Evolutionary conservation across 2,888 invertebrate species (phyloP).

Genomic region (Seira sanloemensis): DNA sequence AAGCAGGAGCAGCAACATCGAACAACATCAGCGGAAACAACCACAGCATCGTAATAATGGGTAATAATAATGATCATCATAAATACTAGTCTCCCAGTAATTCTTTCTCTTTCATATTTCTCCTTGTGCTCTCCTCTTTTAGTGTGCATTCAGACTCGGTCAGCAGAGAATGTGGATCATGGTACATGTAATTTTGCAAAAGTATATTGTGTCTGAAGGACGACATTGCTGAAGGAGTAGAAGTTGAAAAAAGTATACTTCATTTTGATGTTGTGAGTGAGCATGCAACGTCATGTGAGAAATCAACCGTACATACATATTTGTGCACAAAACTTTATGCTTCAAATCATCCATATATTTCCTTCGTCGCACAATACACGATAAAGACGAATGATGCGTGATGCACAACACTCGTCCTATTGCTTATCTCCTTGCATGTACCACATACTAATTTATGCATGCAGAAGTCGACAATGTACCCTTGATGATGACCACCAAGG

Average conservation of each 20-base stretch:
- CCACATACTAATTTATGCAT: not conserved
- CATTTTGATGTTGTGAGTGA: too few species aligned
- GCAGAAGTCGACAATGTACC: not conserved
- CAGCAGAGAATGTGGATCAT: constrained; percentile 56
- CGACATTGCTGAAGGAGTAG: constrained; percentile 48
- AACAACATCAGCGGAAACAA: not conserved
- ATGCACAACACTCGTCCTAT: not conserved
- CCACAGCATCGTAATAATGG: constrained; percentile 51
- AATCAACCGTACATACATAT: not conserved
- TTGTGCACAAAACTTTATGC: too few species aligned
- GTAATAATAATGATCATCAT: constrained; percentile 50
- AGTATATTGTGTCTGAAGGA: constrained; percentile 57
- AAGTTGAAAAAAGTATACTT: not conserved
- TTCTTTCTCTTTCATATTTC: not conserved
- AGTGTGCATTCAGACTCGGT: constrained; percentile 48
- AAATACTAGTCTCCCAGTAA: constrained; percentile 24
- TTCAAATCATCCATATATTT: not conserved
- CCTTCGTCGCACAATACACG: too few species aligned
- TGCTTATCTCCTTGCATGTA: not conserved
- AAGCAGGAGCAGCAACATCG: constrained; percentile 23
- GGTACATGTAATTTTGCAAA: constrained; percentile 57
- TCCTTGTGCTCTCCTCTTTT: constrained; percentile 13
- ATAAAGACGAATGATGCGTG: not conserved
- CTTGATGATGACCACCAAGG: too few species aligned
- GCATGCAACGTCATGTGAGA: too few species aligned